phyloP scores from a whole-genome alignment of 2,888 invertebrate species.

The Autographa gamma region DNA sequence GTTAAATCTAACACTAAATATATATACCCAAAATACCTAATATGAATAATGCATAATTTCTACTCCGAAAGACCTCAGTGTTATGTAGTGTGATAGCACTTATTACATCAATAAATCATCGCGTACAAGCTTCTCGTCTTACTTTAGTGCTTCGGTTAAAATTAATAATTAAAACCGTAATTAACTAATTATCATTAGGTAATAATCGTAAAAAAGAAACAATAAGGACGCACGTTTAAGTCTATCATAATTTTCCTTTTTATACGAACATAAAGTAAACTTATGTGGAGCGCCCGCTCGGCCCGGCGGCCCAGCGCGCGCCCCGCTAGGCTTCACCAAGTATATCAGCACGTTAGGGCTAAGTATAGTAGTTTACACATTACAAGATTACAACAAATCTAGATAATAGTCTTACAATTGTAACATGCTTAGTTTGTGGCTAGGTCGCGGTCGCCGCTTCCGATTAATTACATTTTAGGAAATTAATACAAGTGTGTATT shows the following conservation, averaged over 20 bases:
- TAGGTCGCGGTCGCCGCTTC: slow-evolving; percentile 83
- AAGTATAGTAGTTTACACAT: slow-evolving; percentile 81
- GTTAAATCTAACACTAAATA: slow-evolving; percentile 88
- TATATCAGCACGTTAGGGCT: slow-evolving; percentile 75
- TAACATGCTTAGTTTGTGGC: slow-evolving; percentile 84
- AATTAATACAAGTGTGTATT: slow-evolving; percentile 86
- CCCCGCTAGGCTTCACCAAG: slow-evolving; percentile 59
- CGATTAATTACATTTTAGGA: slow-evolving; percentile 86
- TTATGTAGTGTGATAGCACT: slow-evolving; percentile 85
- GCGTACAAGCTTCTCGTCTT: slow-evolving; percentile 87
- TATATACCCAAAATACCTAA: slow-evolving; percentile 89
- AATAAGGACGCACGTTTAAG: slow-evolving; percentile 86
- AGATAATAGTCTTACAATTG: slow-evolving; percentile 88
- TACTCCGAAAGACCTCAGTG: slow-evolving; percentile 87
- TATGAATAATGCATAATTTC: slow-evolving; percentile 88
- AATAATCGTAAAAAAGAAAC: slow-evolving; percentile 81
- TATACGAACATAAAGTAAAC: slow-evolving; percentile 85
- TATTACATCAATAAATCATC: slow-evolving; percentile 84
- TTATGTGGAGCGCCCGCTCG: slow-evolving; percentile 63
- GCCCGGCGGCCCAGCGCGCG: slow-evolving; percentile 45
- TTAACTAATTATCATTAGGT: slow-evolving; percentile 90
- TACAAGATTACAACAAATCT: slow-evolving; percentile 85
- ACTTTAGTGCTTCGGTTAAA: slow-evolving; percentile 86
- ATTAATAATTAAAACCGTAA: slow-evolving; percentile 89
- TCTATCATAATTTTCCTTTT: slow-evolving; percentile 89